Conservation (phyloP, 2,113 vertebrate species). For the Ariopsis seemanni region DNA sequence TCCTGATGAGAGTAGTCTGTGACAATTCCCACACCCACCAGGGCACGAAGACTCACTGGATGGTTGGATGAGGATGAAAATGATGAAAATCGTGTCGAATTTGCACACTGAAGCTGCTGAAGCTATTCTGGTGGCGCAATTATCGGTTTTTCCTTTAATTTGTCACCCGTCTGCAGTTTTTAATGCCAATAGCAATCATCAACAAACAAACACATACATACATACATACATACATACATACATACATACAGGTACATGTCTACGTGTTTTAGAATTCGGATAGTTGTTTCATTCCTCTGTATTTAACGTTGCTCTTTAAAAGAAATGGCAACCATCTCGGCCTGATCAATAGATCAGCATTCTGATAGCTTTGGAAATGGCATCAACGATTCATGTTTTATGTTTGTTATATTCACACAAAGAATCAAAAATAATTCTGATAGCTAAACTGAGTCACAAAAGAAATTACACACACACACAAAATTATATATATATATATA, state of each 20-base stretch:
- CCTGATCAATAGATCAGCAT: constrained; percentile 73
- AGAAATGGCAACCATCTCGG: constrained; percentile 68
- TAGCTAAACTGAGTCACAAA: not conserved
- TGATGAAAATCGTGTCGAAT: not conserved
- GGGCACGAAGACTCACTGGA: not conserved
- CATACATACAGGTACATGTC: not conserved
- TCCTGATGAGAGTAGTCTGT: not conserved
- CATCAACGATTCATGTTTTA: not conserved
- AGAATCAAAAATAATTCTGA: constrained; percentile 24
- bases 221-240: not conserved
- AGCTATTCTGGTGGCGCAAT: not conserved
- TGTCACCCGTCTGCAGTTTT: not conserved
- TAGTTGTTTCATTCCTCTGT: constrained; percentile 60
- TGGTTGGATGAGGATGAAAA: not conserved
- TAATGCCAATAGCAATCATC: not conserved
- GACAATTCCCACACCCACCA: not conserved
- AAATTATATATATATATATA: too few relatives aligned
- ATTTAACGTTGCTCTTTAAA: constrained; percentile 69
- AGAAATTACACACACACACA: not conserved
- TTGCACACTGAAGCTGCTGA: not conserved
- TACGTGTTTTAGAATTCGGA: not conserved
- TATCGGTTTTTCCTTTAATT: not conserved
- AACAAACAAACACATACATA: too few relatives aligned
- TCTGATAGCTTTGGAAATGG: constrained; percentile 72
- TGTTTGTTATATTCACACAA: not conserved